Base-by-base conservation (phyloP, 2,888 invertebrate species). In the Metacarcinus magister region DNA sequence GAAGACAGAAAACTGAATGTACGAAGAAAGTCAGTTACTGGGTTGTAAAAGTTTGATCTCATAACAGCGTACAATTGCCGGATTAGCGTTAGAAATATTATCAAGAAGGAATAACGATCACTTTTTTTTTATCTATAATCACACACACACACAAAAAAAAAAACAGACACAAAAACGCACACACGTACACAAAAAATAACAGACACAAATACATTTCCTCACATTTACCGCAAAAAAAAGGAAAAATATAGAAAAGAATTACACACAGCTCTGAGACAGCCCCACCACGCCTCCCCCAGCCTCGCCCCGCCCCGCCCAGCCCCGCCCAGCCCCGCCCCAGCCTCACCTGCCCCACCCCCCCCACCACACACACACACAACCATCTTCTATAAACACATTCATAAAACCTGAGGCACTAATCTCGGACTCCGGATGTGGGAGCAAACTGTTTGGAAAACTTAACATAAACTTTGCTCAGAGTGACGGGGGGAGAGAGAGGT, bases 401-500 rank as follows among this genome's bases (percentile, higher is more conserved):
- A 90, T 90, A 90, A 90, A 90, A 90, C 90, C 90, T 44, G 23
- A 43, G 46, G 90, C 90, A 43, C 46, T 89, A 90, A 90, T 90
- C 90, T 44, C 43, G 46, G 90, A 90, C 90, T 46, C 90, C 90
- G 90, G 90, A 90, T 90, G 90, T 90, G 90, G 43, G 90, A 46
- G 90, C 89, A 90, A 90, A 90, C 90, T 90, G 90, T 90, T 90
- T 90, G 90, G 90, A 46, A 90, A 90, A 90, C 90, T 90, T 90
- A n/a, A 90, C 90, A 90, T 39, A 92, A 60, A 60, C 54, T 48
- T 48, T 92, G 92, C 46, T 48, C 46, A 48, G 44, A 48, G 91
- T 91, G 91, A 92, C 54, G 48, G 92, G 46, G 13, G n/a, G n/a
- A 43, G 90, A 43, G 48, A n/a, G 48, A n/a, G 10, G 92, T 44